Base-by-base conservation (phyloP, 2,888 invertebrate genomes). In the Danaus chrysippus region DNA sequence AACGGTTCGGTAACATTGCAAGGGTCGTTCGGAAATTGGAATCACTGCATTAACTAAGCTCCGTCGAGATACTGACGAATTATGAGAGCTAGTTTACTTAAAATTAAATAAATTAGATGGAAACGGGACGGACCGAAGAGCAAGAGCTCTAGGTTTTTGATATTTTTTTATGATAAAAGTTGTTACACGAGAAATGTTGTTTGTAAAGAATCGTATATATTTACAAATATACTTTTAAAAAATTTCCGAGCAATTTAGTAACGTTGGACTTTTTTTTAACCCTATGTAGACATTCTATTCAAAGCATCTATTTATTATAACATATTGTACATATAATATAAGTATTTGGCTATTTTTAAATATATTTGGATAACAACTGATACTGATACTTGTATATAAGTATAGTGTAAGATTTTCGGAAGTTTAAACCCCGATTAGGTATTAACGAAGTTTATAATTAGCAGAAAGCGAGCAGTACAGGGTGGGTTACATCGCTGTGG, bases 11-110 rank as follows among this genome's bases (percentile, higher is more conserved):
- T 71, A 72, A 70, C 68, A 62, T 69, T 71, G 72, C 69, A 69
- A 68, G 71, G 71, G 70, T 72, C 76, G 76, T 73, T 79, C 83
- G 87, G 88, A 88, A 89, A 89, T 90, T 88, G 89, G 86, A 86
- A 87, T 82, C 76, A 81, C 74, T 78, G 79, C 82, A 86, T 87
- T 87, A 87, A 82, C 72, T 71, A 74, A 75, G 75, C 76, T 76
- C 73, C 73, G 80, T 81, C 80, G 73, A 72, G 84, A 83, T 84
- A 84, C 73, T 76, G 79, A 79, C 78, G 83, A 86, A 82, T 87
- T 87, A 86, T 81, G 84, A 78, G 75, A 70, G 68, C 68, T 72
- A 68, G 73, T 73, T 76, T 73, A 76, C 66, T 61, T 60, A 53
- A 61, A 57, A 61, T 75, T 79, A 61, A 56, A 59, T 68, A 69